Base-by-base conservation (phyloP, 2,888 invertebrate genomes). In the Thera obeliscata region DNA sequence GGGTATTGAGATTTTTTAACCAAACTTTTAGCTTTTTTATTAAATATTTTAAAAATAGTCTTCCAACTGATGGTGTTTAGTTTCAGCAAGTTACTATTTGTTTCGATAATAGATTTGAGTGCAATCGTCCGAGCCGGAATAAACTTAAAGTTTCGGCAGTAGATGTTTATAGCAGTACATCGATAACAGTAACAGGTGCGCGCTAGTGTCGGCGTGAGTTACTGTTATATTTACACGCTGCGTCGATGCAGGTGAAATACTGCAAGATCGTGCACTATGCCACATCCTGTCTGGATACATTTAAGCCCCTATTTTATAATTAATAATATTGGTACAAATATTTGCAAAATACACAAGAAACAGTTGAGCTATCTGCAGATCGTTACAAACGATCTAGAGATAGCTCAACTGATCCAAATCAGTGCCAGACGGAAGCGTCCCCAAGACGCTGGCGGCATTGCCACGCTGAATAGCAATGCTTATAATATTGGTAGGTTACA, bases 161-260 rank as follows among this genome's bases (percentile, higher is more conserved):
- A 64, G 68, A 71, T 73, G 83, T 82, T 80, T 81, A 80, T 71
- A 69, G 71, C 72, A 80, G 81, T 80, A 81, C 87, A 87, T 88
- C 87, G 87, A 88, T 89, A 86, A 86, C 79, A 68, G 90, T 86
- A 86, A 86, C 91, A 90, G 91, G 91, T 91, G 91, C 83, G 81
- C 73, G 78, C 78, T 87, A 91, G 84, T 85, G 86, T 86, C 78
- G 72, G 80, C 75, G 80, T 87, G 89, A 90, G 86, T 87, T 87
- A 91, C 86, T 84, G 88, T 87, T 87, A 87, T 88, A 88, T 87
- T 87, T 88, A 88, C 84, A 73, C 67, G 58, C 64, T 75, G 72
- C 70, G 61, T 71, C 71, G 69, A 69, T 71, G 69, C 71, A 69
- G 69, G 69, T 67, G 62, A 36, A 11, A 56, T 64, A 70, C 66